These are phyloP conservation scores for Brenthis hecate DNA, from an alignment of 2,888 invertebrate genomes.

Conservation along the genomic window DNA sequence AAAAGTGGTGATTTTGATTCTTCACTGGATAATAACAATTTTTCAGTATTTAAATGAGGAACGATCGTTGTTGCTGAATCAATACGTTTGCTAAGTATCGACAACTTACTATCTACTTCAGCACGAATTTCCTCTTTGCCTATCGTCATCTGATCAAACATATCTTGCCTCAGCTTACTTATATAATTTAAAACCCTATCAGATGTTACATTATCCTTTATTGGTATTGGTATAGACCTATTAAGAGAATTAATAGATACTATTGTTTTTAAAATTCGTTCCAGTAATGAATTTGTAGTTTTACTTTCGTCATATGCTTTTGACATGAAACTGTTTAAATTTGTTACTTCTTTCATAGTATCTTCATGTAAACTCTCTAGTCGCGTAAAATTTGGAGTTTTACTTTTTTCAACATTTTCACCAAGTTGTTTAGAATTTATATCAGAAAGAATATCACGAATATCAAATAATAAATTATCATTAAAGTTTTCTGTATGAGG, in stretches of 20 bases:
- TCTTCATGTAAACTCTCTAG: slow-evolving; percentile 6
- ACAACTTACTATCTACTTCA: slow-evolving; percentile 44
- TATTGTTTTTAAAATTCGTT: slow-evolving; percentile 42
- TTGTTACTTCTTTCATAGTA: neutral
- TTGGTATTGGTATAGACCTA: slow-evolving; percentile 5
- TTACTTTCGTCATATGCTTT: slow-evolving; percentile 24
- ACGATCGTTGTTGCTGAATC: slow-evolving; percentile 5
- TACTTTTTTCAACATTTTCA: neutral
- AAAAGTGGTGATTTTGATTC: slow-evolving; percentile 37
- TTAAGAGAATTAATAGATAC: slow-evolving; percentile 23
- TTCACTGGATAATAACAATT: neutral
- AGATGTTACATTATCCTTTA: slow-evolving; percentile 12
- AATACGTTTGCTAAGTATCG: slow-evolving; percentile 30
- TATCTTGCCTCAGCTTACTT: slow-evolving; percentile 33
- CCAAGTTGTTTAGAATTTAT: slow-evolving; percentile 26
- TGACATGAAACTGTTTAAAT: slow-evolving; percentile 10
- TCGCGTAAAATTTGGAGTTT: slow-evolving; percentile 5
- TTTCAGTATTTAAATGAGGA: slow-evolving; percentile 9
- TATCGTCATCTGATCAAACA: slow-evolving; percentile 42
- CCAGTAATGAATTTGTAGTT: slow-evolving; percentile 42
- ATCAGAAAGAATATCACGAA: slow-evolving; percentile 45
- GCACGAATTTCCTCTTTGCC: slow-evolving; percentile 44
- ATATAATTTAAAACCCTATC: slow-evolving; percentile 16
- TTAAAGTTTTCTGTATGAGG: slow-evolving; percentile 17
- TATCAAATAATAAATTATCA: slow-evolving; percentile 42